These are phyloP conservation scores for Sturmia bella DNA, from an alignment of 2,888 invertebrate genomes.

Conservation along the genomic window DNA sequence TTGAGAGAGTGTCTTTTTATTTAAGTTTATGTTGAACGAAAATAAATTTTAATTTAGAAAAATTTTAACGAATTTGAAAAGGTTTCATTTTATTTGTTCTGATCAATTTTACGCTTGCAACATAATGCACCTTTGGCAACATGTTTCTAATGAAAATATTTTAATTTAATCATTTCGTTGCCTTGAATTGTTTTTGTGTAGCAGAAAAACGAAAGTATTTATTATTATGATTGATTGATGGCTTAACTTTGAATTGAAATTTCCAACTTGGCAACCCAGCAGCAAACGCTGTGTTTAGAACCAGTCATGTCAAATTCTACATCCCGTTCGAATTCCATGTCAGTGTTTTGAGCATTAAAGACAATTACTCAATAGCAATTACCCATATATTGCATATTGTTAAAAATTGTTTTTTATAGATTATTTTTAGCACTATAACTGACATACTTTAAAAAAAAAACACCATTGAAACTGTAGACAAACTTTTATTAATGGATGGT, in stretches of 20 bases:
- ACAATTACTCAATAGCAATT: constrained; percentile 43
- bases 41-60: too few relatives aligned
- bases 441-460: constrained; percentile 59
- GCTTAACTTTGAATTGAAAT: background rate
- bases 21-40: too few relatives aligned
- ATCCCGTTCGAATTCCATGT: constrained; percentile 42
- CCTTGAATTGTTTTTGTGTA: background rate
- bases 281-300: constrained; percentile 3
- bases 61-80: too few relatives aligned
- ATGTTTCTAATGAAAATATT: too few relatives aligned
- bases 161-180: too few relatives aligned
- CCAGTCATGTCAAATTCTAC: constrained; percentile 24
- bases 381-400: constrained; percentile 26
- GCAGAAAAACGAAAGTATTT: background rate
- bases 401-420: constrained; percentile 37
- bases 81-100: too few relatives aligned
- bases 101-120: too few relatives aligned
- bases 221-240: constrained; percentile 36
- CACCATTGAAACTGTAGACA: constrained; percentile 7
- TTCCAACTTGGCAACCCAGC: background rate
- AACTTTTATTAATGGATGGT: constrained; percentile 19
- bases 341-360: background rate
- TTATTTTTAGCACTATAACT: constrained; percentile 32
- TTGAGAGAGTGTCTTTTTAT: too few relatives aligned
- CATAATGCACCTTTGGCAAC: too few relatives aligned